Evolutionary conservation across 64 coral and sea anemone genomes (phyloP).

Genomic region (Porites lutea): DNA sequence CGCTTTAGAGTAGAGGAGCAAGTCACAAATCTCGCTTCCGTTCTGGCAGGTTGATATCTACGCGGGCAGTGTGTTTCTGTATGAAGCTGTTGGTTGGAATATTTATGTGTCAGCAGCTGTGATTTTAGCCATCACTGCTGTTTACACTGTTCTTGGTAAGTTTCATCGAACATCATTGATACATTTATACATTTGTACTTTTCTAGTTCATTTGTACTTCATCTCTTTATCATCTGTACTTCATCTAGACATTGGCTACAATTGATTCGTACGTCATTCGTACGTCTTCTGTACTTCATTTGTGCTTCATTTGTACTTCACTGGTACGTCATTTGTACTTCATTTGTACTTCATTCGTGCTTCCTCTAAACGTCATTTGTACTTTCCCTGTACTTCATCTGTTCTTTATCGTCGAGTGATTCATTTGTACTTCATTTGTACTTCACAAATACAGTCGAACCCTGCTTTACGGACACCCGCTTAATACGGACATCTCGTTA

Average conservation of each 20-base stretch:
- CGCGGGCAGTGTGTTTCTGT: conserved; percentile 82
- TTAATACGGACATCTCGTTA: conserved; percentile 21
- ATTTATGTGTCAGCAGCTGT: conserved; percentile 81
- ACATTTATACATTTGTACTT: too few relatives aligned
- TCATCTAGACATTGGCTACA: not conserved
- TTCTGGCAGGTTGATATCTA: conserved; percentile 76
- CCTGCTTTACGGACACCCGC: not conserved
- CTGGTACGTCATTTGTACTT: not conserved
- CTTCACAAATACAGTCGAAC: too few relatives aligned
- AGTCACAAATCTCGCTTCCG: not conserved
- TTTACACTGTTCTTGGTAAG: conserved; percentile 81
- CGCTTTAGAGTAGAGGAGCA: too few relatives aligned
- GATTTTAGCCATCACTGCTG: conserved; percentile 70
- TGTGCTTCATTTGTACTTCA: not conserved
- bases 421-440: not conserved
- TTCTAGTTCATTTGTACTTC: too few relatives aligned
- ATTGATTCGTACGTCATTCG: not conserved
- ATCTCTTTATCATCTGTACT: not conserved
- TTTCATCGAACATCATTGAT: too few relatives aligned
- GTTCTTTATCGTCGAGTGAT: not conserved
- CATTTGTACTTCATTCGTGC: not conserved
- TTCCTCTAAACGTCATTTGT: not conserved
- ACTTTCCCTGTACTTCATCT: not conserved
- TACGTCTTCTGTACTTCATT: not conserved
- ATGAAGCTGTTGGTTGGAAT: conserved; percentile 78